Evolutionary conservation across 92 coral and sea anemone genomes (phyloP).

Genomic region (Palythoa grandiflora): DNA sequence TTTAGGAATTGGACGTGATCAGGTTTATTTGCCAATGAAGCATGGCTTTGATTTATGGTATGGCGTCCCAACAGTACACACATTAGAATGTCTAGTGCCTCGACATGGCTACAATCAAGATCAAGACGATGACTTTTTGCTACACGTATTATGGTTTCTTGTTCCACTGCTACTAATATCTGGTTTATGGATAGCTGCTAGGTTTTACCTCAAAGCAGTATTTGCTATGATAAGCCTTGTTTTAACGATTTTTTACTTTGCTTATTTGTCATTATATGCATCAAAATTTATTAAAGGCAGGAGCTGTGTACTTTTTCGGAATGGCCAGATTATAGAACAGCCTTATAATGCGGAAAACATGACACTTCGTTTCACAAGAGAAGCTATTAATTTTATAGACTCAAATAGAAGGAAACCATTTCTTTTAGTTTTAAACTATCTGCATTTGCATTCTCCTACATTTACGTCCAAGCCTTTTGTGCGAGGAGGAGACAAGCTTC

Average conservation of each 20-base stretch:
- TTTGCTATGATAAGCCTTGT: slow-evolving; percentile 22
- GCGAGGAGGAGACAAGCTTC: slow-evolving; percentile 39
- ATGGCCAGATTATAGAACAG: slow-evolving; percentile 78
- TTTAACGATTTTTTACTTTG: slow-evolving; percentile 30
- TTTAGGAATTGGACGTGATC: slow-evolving; percentile 82
- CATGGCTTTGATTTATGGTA: slow-evolving; percentile 94
- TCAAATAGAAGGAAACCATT: slow-evolving; percentile 67
- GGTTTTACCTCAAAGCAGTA: background rate
- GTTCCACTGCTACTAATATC: slow-evolving; percentile 24
- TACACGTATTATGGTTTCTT: slow-evolving; percentile 16
- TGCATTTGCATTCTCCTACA: slow-evolving; percentile 76
- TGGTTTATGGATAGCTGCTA: slow-evolving; percentile 50
- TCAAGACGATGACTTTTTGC: slow-evolving; percentile 13
- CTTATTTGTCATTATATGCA: slow-evolving; percentile 14
- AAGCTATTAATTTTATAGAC: slow-evolving; percentile 77
- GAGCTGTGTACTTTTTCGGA: slow-evolving; percentile 87
- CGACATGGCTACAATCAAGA: slow-evolving; percentile 4
- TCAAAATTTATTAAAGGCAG: slow-evolving; percentile 70
- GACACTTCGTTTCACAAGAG: slow-evolving; percentile 88
- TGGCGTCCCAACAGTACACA: slow-evolving; percentile 88
- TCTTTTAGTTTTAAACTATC: slow-evolving; percentile 79
- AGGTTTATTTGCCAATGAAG: slow-evolving; percentile 73
- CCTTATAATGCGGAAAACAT: slow-evolving; percentile 80
- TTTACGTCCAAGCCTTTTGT: slow-evolving; percentile 74
- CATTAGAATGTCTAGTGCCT: slow-evolving; percentile 62